phyloP scores from a whole-genome alignment of 2,888 invertebrate species.

The Nipponacmea schrenckii region DNA sequence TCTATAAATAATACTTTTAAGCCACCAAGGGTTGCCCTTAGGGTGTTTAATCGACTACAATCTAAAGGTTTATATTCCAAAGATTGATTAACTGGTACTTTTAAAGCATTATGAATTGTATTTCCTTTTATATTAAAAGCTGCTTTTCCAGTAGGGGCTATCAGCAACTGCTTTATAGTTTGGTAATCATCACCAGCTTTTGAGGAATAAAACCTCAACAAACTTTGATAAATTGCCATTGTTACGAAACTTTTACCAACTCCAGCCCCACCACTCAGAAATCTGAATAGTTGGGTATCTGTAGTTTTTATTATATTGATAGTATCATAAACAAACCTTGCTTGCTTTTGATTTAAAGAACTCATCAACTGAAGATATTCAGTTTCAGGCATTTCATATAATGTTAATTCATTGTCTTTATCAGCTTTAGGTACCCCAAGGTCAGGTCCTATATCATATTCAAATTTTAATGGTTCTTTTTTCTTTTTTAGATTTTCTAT shows the following conservation, averaged over 20 bases:
- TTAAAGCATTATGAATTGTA: conserved; percentile 26
- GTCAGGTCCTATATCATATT: conserved; percentile 34
- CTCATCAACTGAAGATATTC: conserved; percentile 30
- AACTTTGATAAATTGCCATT: conserved; percentile 34
- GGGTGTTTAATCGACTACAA: conserved; percentile 13
- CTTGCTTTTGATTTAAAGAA: conserved; percentile 32
- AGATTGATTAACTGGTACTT: conserved; percentile 25
- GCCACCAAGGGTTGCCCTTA: conserved; percentile 8
- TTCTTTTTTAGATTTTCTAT: background rate
- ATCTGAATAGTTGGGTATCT: conserved; percentile 28
- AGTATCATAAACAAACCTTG: conserved; percentile 31
- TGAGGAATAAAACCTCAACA: conserved; percentile 19
- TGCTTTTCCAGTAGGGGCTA: conserved; percentile 42
- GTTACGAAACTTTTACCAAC: conserved; percentile 36
- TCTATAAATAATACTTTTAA: conserved; percentile 34
- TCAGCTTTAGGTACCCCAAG: conserved; percentile 26
- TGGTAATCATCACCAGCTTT: conserved; percentile 26
- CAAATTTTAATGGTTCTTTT: conserved; percentile 24
- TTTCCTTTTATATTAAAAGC: conserved; percentile 28
- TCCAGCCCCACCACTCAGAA: conserved; percentile 37
- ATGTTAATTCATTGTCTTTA: conserved; percentile 14
- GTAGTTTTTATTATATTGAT: conserved; percentile 30
- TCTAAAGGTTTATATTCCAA: conserved; percentile 22
- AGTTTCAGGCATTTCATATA: conserved; percentile 31
- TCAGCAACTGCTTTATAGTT: conserved; percentile 20